Percentiles rank a stretch among this genome's conserved stretches.
Conservation (phyloP, 2,113 vertebrate species). For the Tiliqua scincoides region DNA sequence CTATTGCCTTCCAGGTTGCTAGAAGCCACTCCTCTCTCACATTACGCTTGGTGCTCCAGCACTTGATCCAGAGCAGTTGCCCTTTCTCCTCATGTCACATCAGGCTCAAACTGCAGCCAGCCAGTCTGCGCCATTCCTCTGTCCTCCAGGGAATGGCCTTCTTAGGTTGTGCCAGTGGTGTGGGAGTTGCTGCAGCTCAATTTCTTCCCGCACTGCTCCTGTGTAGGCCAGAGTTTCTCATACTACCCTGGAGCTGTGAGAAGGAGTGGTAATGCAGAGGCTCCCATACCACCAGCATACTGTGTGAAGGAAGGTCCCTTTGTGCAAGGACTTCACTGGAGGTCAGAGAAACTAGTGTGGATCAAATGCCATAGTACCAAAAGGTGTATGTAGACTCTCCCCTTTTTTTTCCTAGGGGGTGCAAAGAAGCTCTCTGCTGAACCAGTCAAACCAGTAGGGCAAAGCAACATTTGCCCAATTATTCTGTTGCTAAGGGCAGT, state of each 20-base stretch:
- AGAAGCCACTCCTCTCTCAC: neutral
- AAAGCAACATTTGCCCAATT: slow-evolving; percentile 37
- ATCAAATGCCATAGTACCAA: neutral
- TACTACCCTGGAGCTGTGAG: neutral
- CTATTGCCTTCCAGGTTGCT: neutral
- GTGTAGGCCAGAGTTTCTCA: neutral
- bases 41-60: no score
- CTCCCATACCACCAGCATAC: neutral
- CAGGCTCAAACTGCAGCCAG: no score
- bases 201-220: neutral
- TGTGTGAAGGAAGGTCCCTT: neutral
- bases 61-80: no score
- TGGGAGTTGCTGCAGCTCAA: neutral
- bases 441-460: slow-evolving; percentile 46
- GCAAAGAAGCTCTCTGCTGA: slow-evolving; percentile 11
- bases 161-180: neutral
- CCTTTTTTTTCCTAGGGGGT: neutral
- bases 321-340: neutral
- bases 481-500: slow-evolving; percentile 13
- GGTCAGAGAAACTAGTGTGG: neutral
- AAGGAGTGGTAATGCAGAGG: neutral
- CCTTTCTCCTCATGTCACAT: no score
- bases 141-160: no score
- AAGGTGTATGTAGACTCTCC: neutral
- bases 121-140: no score